These are phyloP conservation scores for Eubasilissa regina DNA, from an alignment of 1,140 invertebrate species.

Conservation along the genomic window DNA sequence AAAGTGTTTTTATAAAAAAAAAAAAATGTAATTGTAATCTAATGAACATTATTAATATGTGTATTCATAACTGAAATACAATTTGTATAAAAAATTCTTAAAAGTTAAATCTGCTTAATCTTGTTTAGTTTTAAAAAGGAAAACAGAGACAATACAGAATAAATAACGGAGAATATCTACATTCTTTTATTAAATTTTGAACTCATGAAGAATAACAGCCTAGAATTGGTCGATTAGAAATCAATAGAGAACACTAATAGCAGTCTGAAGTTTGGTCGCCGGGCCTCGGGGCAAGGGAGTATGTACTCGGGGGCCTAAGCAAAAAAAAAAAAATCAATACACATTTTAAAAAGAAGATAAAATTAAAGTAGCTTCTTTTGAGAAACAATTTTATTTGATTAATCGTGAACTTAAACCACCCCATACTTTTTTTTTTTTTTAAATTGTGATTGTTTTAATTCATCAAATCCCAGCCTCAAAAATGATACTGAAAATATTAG, in stretches of 20 bases:
- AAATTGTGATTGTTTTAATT: no score
- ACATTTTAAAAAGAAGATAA: no score
- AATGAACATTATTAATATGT: conserved; percentile 26
- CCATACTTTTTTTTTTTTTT: no score
- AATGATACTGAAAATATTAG: no score
- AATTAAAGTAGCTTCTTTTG: no score
- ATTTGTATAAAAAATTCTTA: conserved; percentile 9
- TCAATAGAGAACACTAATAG: conserved; percentile 45
- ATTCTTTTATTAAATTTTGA: conserved; percentile 31
- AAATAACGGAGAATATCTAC: conserved; percentile 34
- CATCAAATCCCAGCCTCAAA: no score
- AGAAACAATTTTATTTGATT: no score
- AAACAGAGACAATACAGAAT: conserved; percentile 44
- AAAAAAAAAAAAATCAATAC: neutral
- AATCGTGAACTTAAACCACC: no score
- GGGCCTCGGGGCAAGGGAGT: conserved; percentile 56
- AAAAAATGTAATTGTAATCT: neutral
- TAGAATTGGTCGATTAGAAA: conserved; percentile 28
- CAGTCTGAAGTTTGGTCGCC: conserved; percentile 57
- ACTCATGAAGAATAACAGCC: conserved; percentile 7
- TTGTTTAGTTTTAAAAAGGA: conserved; percentile 24
- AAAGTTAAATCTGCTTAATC: conserved; percentile 25
- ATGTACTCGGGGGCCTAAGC: conserved; percentile 56
- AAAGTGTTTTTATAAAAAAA: no score
- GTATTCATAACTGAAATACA: conserved; percentile 7